These are phyloP conservation scores for Xylota segnis DNA, from an alignment of 2,888 invertebrate genomes.

Conservation along the genomic window DNA sequence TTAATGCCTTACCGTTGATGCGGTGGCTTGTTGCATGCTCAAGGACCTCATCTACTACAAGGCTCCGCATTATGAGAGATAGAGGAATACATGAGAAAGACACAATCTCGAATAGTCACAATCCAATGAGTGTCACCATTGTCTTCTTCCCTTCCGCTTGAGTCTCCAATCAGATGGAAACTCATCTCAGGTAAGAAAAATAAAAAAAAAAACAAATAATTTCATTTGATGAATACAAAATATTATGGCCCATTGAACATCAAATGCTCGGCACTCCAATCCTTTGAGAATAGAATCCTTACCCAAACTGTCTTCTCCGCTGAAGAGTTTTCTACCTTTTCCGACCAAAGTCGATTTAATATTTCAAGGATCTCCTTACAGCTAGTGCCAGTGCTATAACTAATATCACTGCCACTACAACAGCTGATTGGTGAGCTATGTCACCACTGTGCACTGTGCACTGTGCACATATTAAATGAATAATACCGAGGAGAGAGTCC, in stretches of 20 bases:
- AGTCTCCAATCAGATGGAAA: background rate
- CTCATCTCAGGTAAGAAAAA: background rate
- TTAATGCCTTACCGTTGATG: too few species aligned
- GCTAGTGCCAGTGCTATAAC: background rate
- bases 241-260: conserved; percentile 31
- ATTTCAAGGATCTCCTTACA: conserved; percentile 26
- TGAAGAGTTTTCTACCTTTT: background rate
- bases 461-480: conserved; percentile 34
- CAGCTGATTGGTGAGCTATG: background rate
- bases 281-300: conserved; percentile 10
- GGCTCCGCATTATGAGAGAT: too few species aligned
- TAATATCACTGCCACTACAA: conserved; percentile 8
- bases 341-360: conserved; percentile 31
- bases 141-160: too few species aligned
- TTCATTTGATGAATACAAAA: conserved; percentile 17
- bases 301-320: background rate
- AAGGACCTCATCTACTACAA: too few species aligned
- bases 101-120: too few species aligned
- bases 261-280: conserved; percentile 14
- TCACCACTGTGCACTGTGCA: background rate
- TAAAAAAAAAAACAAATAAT: conserved; percentile 9
- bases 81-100: too few species aligned
- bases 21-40: too few species aligned
- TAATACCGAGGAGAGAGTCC: conserved; percentile 1
- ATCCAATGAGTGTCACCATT: background rate